These are phyloP conservation scores for Alviniconcha marisindica DNA, from an alignment of 1,140 invertebrate genomes.

Conservation along the genomic window DNA sequence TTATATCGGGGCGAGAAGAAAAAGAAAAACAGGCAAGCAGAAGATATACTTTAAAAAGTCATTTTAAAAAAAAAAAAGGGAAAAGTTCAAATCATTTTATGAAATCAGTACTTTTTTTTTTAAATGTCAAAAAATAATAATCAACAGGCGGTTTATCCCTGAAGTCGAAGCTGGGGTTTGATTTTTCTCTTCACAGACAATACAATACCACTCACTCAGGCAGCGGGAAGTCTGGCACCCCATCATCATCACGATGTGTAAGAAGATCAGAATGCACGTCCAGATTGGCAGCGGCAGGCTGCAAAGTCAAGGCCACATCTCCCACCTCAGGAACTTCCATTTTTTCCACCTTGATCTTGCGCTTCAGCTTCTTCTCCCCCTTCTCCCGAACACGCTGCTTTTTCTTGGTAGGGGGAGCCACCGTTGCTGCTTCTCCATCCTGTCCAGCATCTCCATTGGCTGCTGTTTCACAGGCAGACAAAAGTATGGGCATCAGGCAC, in stretches of 20 bases:
- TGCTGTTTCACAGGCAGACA: slow-evolving; percentile 12
- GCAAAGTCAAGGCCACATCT: slow-evolving; percentile 34
- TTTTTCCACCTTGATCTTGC: slow-evolving; percentile 54
- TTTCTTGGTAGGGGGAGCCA: slow-evolving; percentile 41
- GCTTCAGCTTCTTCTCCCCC: slow-evolving; percentile 56
- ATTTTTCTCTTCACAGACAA: too few species aligned
- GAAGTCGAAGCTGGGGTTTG: too few species aligned
- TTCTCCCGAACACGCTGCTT: slow-evolving; percentile 47
- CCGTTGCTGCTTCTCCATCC: slow-evolving; percentile 2
- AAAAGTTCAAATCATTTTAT: too few species aligned
- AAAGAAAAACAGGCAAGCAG: too few species aligned
- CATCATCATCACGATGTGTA: slow-evolving; percentile 42
- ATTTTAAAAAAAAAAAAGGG: too few species aligned
- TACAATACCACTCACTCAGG: slow-evolving; percentile 55
- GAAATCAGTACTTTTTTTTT: too few species aligned
- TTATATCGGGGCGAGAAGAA: too few species aligned
- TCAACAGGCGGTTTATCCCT: too few species aligned
- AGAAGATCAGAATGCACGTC: slow-evolving; percentile 52
- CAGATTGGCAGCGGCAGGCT: slow-evolving; percentile 36
- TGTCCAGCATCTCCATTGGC: slow-evolving; percentile 23
- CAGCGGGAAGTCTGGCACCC: slow-evolving; percentile 53
- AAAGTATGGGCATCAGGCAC: neutral
- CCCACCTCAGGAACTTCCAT: slow-evolving; percentile 40
- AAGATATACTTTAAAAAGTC: too few species aligned
- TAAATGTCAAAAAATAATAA: too few species aligned